phyloP scores from a whole-genome alignment of 2,113 vertebrate genomes.

The Cryptoleucopteryx plumbea region DNA sequence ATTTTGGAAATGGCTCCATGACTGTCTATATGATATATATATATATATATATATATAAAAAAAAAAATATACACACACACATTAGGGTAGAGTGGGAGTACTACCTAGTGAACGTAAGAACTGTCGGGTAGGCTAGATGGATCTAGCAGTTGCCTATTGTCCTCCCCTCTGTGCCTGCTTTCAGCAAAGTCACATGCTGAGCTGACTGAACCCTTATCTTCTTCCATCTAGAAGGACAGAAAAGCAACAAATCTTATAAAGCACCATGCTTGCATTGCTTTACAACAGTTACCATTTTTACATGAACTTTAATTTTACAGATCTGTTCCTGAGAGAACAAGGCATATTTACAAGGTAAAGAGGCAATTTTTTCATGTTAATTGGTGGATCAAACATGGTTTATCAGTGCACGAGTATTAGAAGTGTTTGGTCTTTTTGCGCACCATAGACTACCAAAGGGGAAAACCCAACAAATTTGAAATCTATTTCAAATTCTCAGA shows the following conservation, averaged over 20 bases:
- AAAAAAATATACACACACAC: not conserved
- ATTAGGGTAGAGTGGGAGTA: constrained; percentile 70
- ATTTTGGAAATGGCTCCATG: constrained; percentile 29
- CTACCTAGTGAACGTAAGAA: constrained; percentile 90
- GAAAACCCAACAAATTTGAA: not conserved
- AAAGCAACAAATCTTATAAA: constrained; percentile 81
- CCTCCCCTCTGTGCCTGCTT: constrained; percentile 94
- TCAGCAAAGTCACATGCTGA: constrained; percentile 98
- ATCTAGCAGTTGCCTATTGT: constrained; percentile 95
- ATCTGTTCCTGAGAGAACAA: not conserved
- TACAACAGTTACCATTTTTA: constrained; percentile 37
- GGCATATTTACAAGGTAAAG: not conserved
- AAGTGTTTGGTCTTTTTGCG: not conserved
- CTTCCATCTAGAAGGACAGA: constrained; percentile 97
- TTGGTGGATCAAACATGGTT: not conserved
- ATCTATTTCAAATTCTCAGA: not conserved
- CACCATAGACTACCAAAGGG: not conserved
- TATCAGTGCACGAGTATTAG: not conserved
- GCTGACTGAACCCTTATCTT: constrained; percentile 94
- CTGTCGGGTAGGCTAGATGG: constrained; percentile 82
- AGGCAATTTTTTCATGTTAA: not conserved
- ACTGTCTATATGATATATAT: not conserved
- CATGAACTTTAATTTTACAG: not conserved
- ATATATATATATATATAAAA: not conserved
- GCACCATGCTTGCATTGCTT: constrained; percentile 45